Evolutionary conservation across 2,888 invertebrate species (phyloP), one percentile per base, ranked within the genome.

Genomic region (Dryadula phaetusa): DNA sequence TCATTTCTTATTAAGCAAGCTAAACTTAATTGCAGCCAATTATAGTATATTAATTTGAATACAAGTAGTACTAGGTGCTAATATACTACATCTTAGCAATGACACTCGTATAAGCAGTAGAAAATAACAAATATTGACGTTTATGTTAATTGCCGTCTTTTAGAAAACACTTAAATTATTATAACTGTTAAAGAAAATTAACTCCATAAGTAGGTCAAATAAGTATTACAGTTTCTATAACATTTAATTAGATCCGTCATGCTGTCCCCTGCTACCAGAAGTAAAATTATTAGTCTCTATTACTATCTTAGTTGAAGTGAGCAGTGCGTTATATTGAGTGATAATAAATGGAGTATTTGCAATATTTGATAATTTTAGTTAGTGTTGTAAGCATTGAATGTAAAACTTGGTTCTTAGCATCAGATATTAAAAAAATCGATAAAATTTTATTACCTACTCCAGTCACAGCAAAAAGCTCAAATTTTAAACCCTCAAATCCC

Each of bases 181-280:
- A 20, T 18, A 65, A 60, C 49, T 20, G n/a, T 32, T n/a, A n/a
- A 25, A 40, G 40, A 49, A 65, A 49, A 58, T n/a, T 42, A 42
- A 16, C 63, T 53, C n/a, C 16, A 49, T 52, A 79, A 83, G 82
- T 86, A 74, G 82, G 71, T 72, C 82, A 79, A 80, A 77, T 76
- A 77, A 81, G 72, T 79, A 84, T 82, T 82, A 83, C 86, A 80
- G 77, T 88, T 86, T 88, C 87, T 87, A 87, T 67, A 46, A 75
- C 77, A 79, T 81, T 81, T 86, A 87, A 87, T 85, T 86, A 81
- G 77, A 80, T 80, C 80, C 83, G 86, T 84, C 81, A 87, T 82
- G 82, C 79, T 78, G 78, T 80, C 80, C 78, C 54, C 54, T 46
- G 52, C 61, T 34, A 66, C 62, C 56, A 56, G 72, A 78, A 68